Evolutionary conservation across 2,888 invertebrate genomes (phyloP).

Genomic region (Morinoia aosen): DNA sequence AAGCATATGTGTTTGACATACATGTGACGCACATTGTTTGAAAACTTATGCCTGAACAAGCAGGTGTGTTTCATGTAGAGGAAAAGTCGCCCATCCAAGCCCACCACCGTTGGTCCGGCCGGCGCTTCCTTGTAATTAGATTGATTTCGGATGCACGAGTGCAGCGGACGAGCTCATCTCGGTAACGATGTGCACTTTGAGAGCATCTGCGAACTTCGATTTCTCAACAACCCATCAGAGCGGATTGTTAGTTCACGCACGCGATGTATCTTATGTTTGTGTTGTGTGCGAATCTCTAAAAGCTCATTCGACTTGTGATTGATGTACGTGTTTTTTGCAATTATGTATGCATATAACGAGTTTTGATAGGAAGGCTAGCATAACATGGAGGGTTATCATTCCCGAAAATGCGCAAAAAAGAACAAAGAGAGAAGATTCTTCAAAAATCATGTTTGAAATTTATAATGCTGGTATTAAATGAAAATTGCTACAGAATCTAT

Average conservation of each 20-base stretch:
- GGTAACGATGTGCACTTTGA: neutral
- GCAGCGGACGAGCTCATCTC: neutral
- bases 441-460: neutral
- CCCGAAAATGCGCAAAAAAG: neutral
- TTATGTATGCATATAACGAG: neutral
- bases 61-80: neutral
- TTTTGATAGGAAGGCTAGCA: too few species aligned
- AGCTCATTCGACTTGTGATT: neutral
- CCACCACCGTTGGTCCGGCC: neutral
- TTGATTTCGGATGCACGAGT: constrained; percentile 7
- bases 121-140: neutral
- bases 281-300: neutral
- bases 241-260: neutral
- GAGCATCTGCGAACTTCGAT: neutral
- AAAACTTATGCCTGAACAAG: too few species aligned
- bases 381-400: too few species aligned
- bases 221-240: neutral
- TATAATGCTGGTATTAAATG: too few species aligned
- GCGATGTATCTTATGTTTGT: neutral
- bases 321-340: neutral
- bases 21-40: too few species aligned
- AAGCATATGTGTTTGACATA: too few species aligned
- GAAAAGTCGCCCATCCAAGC: neutral
- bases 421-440: neutral
- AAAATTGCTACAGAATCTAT: too few species aligned